phyloP scores from a whole-genome alignment of 2,113 vertebrate species.

The Nipponia nippon region DNA sequence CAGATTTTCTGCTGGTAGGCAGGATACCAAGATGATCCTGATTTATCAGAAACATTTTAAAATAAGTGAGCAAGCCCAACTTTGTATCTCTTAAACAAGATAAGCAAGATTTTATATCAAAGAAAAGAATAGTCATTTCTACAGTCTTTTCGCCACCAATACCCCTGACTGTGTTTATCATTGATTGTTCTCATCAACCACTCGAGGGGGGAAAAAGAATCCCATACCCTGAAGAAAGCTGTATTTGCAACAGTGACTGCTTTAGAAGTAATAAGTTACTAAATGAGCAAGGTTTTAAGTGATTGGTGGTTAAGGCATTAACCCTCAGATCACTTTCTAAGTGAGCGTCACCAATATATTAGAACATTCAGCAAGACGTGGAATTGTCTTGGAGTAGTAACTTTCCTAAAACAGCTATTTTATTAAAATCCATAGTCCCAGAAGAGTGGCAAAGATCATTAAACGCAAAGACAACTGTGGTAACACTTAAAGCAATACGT shows the following conservation, averaged over 20 bases:
- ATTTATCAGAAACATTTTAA: conserved; percentile 25
- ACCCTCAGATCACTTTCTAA: background rate
- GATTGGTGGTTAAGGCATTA: background rate
- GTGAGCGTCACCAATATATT: background rate
- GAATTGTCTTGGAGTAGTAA: background rate
- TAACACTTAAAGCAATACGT: background rate
- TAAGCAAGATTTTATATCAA: background rate
- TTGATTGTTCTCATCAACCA: background rate
- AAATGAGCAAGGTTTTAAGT: background rate
- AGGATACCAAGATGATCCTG: conserved; percentile 1
- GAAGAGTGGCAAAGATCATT: background rate
- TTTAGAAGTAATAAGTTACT: background rate
- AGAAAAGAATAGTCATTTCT: background rate
- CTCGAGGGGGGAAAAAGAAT: background rate
- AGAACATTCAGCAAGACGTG: background rate
- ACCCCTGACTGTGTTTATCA: background rate
- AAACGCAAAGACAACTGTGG: background rate
- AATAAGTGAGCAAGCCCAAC: background rate
- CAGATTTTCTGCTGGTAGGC: background rate
- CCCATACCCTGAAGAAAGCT: background rate
- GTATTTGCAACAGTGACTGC: background rate
- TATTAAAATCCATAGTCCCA: background rate
- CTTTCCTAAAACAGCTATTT: background rate
- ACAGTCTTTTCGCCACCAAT: background rate
- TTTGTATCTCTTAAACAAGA: background rate